A percentile compares a stretch with the other conserved stretches of the same genome.
phyloP scores from a whole-genome alignment of 2,113 vertebrate genomes.

The Mesoclemmys tuberculata region DNA sequence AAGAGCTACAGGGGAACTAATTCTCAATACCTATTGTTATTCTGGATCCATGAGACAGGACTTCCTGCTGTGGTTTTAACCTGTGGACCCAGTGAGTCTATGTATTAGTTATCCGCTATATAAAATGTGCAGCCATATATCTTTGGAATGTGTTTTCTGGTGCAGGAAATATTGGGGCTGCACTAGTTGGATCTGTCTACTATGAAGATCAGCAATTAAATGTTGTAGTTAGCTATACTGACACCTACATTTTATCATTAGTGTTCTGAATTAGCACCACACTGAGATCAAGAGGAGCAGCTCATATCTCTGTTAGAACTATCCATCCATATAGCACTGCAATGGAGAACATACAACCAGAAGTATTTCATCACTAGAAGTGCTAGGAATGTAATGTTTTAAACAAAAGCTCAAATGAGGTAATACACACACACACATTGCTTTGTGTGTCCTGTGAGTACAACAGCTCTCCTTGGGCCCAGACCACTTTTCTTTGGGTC shows the following conservation, averaged over 20 bases:
- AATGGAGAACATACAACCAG: not conserved
- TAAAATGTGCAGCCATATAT: not conserved
- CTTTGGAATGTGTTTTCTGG: not conserved
- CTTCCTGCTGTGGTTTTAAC: not conserved
- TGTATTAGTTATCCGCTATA: too few relatives aligned
- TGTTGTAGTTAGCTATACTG: not conserved
- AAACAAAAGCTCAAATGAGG: not conserved
- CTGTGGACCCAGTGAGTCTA: not conserved
- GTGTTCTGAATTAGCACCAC: not conserved
- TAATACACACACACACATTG: rapidly evolving
- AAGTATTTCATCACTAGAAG: not conserved
- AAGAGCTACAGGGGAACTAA: not conserved
- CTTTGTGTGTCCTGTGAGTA: not conserved
- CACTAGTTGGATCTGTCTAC: not conserved
- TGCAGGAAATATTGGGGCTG: not conserved
- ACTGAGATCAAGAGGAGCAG: not conserved
- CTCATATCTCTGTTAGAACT: not conserved
- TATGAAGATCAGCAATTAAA: not conserved
- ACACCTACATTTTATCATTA: not conserved
- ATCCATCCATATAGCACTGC: not conserved
- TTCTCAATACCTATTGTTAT: not conserved
- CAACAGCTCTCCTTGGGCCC: not conserved
- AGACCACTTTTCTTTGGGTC: not conserved
- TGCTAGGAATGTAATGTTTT: not conserved
- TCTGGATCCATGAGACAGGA: not conserved